Conservation (phyloP, 2,888 invertebrate species). For the Drosophila mimica region DNA sequence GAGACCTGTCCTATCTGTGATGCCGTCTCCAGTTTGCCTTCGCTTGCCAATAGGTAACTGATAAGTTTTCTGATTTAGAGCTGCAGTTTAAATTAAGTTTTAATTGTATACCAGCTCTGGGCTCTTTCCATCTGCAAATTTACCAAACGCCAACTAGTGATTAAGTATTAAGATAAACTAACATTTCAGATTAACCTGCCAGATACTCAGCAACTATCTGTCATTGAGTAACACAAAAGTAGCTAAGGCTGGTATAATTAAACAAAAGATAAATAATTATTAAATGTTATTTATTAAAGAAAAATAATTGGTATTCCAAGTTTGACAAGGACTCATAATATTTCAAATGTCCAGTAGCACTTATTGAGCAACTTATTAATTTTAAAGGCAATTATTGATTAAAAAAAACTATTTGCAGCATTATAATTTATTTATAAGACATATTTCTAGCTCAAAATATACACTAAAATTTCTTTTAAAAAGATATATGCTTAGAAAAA, state of each 20-base stretch:
- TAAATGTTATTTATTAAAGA: background rate
- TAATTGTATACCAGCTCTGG: conserved; percentile 64
- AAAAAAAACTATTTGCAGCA: background rate
- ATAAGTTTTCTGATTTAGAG: conserved; percentile 72
- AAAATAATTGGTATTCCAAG: background rate
- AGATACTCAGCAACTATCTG: background rate
- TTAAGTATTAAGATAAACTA: conserved; percentile 27
- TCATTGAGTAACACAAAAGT: background rate
- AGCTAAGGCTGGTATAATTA: background rate
- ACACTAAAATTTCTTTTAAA: background rate
- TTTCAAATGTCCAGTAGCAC: background rate
- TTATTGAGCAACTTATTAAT: background rate
- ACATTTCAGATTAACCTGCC: conserved; percentile 18
- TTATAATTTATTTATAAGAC: too few relatives aligned
- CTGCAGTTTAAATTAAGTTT: conserved; percentile 67
- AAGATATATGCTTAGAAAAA: background rate
- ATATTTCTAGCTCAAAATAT: background rate
- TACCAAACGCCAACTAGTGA: conserved; percentile 57
- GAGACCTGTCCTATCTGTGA: conserved; percentile 15
- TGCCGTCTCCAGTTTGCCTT: conserved; percentile 5
- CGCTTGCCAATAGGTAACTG: conserved; percentile 57
- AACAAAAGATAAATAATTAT: background rate
- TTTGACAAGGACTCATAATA: background rate
- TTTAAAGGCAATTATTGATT: background rate
- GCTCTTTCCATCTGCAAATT: conserved; percentile 50